Evolutionary conservation across 2,888 invertebrate genomes (phyloP).

Genomic region (Catocala fraxini): DNA sequence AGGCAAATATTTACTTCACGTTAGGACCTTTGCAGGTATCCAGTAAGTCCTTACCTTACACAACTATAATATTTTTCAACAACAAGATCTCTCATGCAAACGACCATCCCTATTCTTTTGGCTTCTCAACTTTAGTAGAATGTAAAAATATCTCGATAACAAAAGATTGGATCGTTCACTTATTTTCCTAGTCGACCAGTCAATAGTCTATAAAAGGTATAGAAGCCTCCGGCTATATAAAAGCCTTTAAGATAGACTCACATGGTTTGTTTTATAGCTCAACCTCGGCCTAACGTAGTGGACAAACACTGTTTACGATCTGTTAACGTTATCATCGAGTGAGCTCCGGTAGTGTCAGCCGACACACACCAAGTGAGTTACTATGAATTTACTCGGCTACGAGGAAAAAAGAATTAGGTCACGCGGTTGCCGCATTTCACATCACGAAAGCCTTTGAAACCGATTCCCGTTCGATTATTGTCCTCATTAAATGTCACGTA

Average conservation of each 20-base stretch:
- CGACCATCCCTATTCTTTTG: slow-evolving; percentile 18
- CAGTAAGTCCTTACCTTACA: too few species aligned
- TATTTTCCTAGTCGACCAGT: slow-evolving; percentile 48
- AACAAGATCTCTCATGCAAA: slow-evolving; percentile 25
- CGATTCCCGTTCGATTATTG: slow-evolving; percentile 52
- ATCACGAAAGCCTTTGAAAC: slow-evolving; percentile 39
- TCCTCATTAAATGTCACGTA: slow-evolving; percentile 47
- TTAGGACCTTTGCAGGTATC: too few species aligned
- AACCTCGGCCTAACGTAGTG: slow-evolving; percentile 37
- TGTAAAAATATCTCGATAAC: slow-evolving; percentile 45
- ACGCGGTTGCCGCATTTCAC: slow-evolving; percentile 44
- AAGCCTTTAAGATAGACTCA: slow-evolving; percentile 52
- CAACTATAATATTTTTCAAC: neutral
- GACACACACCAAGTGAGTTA: slow-evolving; percentile 13
- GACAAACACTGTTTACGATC: slow-evolving; percentile 53
- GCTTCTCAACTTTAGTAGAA: slow-evolving; percentile 36
- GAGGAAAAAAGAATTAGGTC: slow-evolving; percentile 49
- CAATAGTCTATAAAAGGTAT: slow-evolving; percentile 51
- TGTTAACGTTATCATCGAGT: slow-evolving; percentile 51
- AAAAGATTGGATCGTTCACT: slow-evolving; percentile 50
- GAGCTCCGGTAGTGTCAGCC: slow-evolving; percentile 13
- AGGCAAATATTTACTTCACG: too few species aligned
- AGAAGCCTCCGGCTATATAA: slow-evolving; percentile 55
- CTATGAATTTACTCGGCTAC: slow-evolving; percentile 27
- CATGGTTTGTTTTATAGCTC: slow-evolving; percentile 56